These are phyloP conservation scores for Leptonema lineaticorne DNA, from an alignment of 1,140 invertebrate species.

Conservation along the genomic window DNA sequence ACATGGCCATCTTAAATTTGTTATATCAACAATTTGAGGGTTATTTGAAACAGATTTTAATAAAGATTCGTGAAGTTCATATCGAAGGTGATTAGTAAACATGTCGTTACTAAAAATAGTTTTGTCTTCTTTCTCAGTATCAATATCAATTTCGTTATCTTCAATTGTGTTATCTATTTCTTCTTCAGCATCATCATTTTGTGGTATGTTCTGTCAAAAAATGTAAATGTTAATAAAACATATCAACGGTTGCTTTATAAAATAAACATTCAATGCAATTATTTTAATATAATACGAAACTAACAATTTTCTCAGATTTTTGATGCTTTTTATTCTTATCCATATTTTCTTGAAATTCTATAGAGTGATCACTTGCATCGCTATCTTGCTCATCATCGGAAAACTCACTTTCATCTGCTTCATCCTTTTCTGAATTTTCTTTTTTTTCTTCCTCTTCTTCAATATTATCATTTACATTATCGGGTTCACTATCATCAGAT, in stretches of 20 bases:
- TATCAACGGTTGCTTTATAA: not conserved
- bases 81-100: slow-evolving; percentile 64
- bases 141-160: slow-evolving; percentile 38
- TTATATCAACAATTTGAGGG: slow-evolving; percentile 47
- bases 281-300: not conserved
- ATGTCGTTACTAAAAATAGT: slow-evolving; percentile 58
- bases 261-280: not conserved
- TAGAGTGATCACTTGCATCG: not conserved
- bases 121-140: slow-evolving; percentile 48
- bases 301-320: not conserved
- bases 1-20: slow-evolving; percentile 57
- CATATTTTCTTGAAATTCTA: too few species aligned
- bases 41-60: slow-evolving; percentile 57
- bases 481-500: slow-evolving; percentile 34
- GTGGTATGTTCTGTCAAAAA: not conserved
- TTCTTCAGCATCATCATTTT: not conserved
- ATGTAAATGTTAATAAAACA: not conserved
- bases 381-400: slow-evolving; percentile 40
- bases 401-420: slow-evolving; percentile 43
- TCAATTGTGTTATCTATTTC: slow-evolving; percentile 35
- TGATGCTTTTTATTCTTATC: not conserved
- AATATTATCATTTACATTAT: slow-evolving; percentile 36
- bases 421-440: slow-evolving; percentile 41
- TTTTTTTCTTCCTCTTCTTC: slow-evolving; percentile 44
- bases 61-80: slow-evolving; percentile 63